Evolutionary conservation across 2,113 vertebrate species (phyloP).

Genomic region (Tachuris rubrigastra): DNA sequence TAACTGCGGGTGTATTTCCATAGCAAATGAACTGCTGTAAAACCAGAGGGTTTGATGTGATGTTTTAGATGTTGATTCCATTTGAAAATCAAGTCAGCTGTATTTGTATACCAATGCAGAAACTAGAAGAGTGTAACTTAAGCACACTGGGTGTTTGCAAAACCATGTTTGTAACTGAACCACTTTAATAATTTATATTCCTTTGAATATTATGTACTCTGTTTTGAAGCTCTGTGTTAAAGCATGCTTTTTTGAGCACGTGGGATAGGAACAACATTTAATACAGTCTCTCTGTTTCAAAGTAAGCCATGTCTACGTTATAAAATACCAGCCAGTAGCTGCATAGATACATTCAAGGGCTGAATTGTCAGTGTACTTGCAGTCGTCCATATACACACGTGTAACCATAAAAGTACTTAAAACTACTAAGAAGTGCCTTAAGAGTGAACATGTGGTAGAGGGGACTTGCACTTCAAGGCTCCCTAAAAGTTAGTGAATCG

Average conservation of each 20-base stretch:
- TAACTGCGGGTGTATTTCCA: background rate
- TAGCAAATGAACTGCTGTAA: background rate
- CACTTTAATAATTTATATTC: background rate
- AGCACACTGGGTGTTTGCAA: background rate
- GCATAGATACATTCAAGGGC: background rate
- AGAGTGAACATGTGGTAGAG: background rate
- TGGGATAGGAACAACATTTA: background rate
- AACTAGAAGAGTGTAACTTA: background rate
- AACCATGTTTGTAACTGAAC: background rate
- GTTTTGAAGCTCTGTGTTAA: background rate
- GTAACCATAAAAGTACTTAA: background rate
- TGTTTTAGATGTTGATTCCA: background rate
- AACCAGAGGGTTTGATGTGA: background rate
- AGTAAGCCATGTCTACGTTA: background rate
- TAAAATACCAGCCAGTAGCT: background rate
- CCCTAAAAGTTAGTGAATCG: background rate
- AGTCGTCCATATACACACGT: background rate
- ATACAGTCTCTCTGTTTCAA: background rate
- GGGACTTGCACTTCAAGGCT: background rate
- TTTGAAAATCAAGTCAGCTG: background rate
- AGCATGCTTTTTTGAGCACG: background rate
- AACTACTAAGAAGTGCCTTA: background rate
- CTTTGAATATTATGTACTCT: background rate
- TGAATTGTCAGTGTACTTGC: background rate
- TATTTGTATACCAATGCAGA: background rate